These are phyloP conservation scores for Tubulanus polymorphus DNA, from an alignment of 2,888 invertebrate genomes.

Conservation along the genomic window DNA sequence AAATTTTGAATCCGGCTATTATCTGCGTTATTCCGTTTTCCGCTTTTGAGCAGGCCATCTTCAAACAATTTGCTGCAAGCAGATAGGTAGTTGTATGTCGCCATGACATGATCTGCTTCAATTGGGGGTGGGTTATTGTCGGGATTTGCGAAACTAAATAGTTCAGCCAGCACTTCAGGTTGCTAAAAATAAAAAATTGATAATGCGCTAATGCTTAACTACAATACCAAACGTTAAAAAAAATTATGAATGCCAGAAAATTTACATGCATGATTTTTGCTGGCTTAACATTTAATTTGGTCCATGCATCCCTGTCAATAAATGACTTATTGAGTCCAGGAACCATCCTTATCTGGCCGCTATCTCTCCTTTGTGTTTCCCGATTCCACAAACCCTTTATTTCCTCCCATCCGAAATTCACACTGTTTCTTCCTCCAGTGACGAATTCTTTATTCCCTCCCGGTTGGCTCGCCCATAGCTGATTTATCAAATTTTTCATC, in stretches of 20 bases:
- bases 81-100: background rate
- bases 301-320: conserved; percentile 8
- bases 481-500: too few relatives aligned
- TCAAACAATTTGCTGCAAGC: background rate
- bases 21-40: too few relatives aligned
- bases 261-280: conserved; percentile 9
- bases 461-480: background rate
- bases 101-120: background rate
- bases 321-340: conserved; percentile 1
- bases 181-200: background rate
- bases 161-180: background rate
- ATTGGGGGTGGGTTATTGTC: background rate
- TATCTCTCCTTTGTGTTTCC: background rate
- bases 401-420: conserved; percentile 3
- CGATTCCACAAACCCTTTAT: conserved; percentile 5
- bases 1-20: background rate
- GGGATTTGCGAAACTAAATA: background rate
- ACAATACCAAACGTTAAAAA: too few relatives aligned
- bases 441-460: conserved; percentile 2
- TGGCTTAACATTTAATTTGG: conserved; percentile 8
- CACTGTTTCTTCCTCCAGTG: background rate
- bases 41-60: background rate
- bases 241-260: background rate
- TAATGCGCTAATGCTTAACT: too few relatives aligned
- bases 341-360: background rate